Evolutionary conservation across 2,797 vertebrate genomes (phyloP).

Genomic region (Anniella stebbinsi): DNA sequence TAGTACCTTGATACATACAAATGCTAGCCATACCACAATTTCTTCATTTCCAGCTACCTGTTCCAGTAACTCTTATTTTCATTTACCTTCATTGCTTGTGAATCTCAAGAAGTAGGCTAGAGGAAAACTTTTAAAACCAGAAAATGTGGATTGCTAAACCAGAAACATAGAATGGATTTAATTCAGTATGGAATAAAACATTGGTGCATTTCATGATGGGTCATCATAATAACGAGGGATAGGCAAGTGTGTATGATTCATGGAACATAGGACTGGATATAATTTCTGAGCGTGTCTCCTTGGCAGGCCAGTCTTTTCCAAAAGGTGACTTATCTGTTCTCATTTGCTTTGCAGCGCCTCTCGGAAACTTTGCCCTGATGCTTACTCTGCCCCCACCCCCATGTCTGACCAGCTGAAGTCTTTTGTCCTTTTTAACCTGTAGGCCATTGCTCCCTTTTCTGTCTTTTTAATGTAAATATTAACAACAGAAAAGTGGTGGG

Average conservation of each 20-base stretch:
- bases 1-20: background rate
- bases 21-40: background rate
- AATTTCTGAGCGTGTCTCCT: constrained; percentile 39
- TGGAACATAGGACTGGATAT: background rate
- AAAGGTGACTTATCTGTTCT: constrained; percentile 52
- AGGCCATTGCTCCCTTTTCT: background rate
- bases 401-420: constrained; percentile 1
- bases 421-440: constrained; percentile 16
- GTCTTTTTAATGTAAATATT: background rate
- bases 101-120: constrained; percentile 17
- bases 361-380: constrained; percentile 31
- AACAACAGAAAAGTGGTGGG: constrained; percentile 2
- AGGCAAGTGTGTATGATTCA: constrained; percentile 2
- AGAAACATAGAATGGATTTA: constrained; percentile 4
- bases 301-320: constrained; percentile 52
- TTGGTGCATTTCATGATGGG: constrained; percentile 26
- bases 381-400: constrained; percentile 32
- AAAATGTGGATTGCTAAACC: background rate
- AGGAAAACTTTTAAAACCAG: background rate
- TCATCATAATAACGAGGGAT: constrained; percentile 20
- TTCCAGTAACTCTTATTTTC: background rate
- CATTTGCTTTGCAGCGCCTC: constrained; percentile 35
- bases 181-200: constrained; percentile 2
- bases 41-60: background rate
- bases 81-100: background rate